A percentile compares a stretch with the other conserved stretches of the same genome.
phyloP scores from a whole-genome alignment of 35 echinoderm and acorn worm genomes.

The Diadema setosum region DNA sequence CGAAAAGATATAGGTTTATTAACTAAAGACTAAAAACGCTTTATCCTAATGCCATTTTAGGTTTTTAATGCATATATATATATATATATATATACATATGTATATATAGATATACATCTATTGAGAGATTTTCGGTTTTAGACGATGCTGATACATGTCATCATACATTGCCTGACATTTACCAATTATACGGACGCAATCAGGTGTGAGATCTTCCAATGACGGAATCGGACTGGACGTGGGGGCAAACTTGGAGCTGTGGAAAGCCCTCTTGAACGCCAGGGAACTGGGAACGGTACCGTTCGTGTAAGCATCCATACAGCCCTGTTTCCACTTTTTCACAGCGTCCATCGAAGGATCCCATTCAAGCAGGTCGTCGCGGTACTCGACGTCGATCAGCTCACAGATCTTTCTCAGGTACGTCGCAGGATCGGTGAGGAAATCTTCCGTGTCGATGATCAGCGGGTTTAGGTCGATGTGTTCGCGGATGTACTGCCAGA shows the following conservation, averaged over 20 bases:
- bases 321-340: not conserved
- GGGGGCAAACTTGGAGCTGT: not conserved
- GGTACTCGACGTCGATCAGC: not conserved
- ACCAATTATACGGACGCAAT: not conserved
- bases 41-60: too few species aligned
- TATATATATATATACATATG: too few species aligned
- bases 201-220: not conserved
- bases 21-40: too few species aligned
- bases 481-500: not conserved
- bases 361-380: not conserved
- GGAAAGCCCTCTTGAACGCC: not conserved
- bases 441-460: slow-evolving; percentile 20
- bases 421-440: not conserved
- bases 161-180: not conserved
- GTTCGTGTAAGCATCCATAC: not conserved
- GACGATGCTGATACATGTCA: not conserved
- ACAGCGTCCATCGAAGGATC: not conserved
- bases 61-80: too few species aligned
- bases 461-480: not conserved
- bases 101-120: too few species aligned
- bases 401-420: slow-evolving; percentile 2
- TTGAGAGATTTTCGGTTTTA: not conserved
- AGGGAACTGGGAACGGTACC: not conserved
- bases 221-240: not conserved
- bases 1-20: too few species aligned